Percentiles rank a stretch among this genome's conserved stretches.
Conservation (phyloP, 2,113 vertebrate genomes). For the Steatornis caripensis region DNA sequence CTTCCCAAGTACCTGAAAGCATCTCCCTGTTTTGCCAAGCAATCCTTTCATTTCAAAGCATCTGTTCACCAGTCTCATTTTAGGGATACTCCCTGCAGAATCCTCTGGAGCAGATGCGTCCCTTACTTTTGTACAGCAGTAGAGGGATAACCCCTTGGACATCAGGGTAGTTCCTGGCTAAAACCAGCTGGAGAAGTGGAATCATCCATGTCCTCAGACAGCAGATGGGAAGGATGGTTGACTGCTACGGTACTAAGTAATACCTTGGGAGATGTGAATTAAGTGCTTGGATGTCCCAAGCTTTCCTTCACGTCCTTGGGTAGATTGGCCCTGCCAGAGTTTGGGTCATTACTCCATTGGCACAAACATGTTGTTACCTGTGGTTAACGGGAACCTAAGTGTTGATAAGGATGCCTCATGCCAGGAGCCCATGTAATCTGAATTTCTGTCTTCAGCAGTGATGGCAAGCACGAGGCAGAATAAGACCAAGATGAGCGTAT, state of each 20-base stretch:
- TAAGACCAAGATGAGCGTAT: background rate
- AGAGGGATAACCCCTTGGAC: background rate
- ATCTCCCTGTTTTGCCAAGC: background rate
- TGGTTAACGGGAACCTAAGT: background rate
- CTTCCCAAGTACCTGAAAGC: background rate
- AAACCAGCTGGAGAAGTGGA: background rate
- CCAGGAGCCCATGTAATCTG: background rate
- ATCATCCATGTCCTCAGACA: background rate
- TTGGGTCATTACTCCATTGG: background rate
- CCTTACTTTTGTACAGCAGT: background rate
- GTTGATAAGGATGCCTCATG: background rate
- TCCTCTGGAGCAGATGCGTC: background rate
- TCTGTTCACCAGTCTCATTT: background rate
- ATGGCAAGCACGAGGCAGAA: background rate
- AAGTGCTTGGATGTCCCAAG: fast-evolving
- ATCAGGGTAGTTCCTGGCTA: background rate
- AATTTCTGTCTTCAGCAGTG: background rate
- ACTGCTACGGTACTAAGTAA: background rate
- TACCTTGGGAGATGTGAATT: background rate
- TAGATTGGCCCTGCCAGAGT: background rate
- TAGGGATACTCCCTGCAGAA: background rate
- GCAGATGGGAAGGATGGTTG: background rate
- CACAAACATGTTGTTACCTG: background rate
- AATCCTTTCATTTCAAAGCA: background rate
- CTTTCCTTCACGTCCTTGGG: background rate